These are phyloP conservation scores for Diloba caeruleocephala DNA, from an alignment of 2,888 invertebrate species.

Conservation along the genomic window DNA sequence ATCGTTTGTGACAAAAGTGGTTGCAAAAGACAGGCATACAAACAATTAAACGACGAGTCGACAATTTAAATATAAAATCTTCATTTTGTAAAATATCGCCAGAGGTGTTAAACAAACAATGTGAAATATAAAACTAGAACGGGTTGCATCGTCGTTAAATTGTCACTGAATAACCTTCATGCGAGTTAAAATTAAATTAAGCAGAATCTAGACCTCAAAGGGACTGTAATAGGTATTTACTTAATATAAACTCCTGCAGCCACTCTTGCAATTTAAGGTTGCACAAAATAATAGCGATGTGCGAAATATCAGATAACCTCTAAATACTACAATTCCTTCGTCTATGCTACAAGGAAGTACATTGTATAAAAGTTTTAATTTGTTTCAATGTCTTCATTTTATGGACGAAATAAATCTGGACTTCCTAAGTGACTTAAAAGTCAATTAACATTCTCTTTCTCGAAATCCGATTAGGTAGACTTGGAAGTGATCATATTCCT, in stretches of 20 bases:
- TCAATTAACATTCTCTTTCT: slow-evolving; percentile 62
- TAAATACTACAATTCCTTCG: slow-evolving; percentile 27
- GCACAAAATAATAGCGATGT: slow-evolving; percentile 14
- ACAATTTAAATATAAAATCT: background rate
- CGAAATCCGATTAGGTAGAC: slow-evolving; percentile 67
- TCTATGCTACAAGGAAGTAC: slow-evolving; percentile 40
- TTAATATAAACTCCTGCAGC: slow-evolving; percentile 20
- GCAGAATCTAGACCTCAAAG: slow-evolving; percentile 28
- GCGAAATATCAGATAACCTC: slow-evolving; percentile 16
- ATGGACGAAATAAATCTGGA: background rate
- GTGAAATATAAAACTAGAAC: slow-evolving; percentile 24
- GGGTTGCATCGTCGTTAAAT: slow-evolving; percentile 25
- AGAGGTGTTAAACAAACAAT: slow-evolving; percentile 3
- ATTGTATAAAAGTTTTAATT: slow-evolving; percentile 2
- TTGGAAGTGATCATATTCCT: slow-evolving; percentile 56
- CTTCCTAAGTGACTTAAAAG: slow-evolving; percentile 26
- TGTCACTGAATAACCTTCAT: slow-evolving; percentile 43
- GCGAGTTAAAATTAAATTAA: slow-evolving; percentile 34
- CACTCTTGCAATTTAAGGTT: slow-evolving; percentile 13
- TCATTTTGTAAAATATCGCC: background rate
- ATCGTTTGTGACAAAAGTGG: too few relatives aligned
- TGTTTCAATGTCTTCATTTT: slow-evolving; percentile 31
- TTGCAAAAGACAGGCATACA: too few relatives aligned
- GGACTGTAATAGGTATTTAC: too few relatives aligned
- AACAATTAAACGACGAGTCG: too few relatives aligned